A percentile compares a stretch with the other conserved stretches of the same genome.
phyloP scores from a whole-genome alignment of 2,797 vertebrate species.

The Chelidonichthys spinosus region DNA sequence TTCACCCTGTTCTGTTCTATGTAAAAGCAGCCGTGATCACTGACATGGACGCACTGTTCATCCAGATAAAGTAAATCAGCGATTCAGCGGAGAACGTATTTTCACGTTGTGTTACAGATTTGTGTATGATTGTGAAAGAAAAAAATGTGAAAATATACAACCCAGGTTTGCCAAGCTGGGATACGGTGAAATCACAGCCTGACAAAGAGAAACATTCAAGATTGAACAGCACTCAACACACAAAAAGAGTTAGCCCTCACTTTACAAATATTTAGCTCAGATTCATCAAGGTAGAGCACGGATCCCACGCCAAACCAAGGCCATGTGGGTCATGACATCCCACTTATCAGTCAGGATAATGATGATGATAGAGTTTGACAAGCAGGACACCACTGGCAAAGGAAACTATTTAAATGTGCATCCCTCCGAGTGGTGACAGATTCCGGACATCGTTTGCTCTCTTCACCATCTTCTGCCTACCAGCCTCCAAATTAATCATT shows the following conservation, averaged over 20 bases:
- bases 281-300: constrained; percentile 1
- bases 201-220: not conserved
- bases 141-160: not conserved
- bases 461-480: constrained; percentile 47
- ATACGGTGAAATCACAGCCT: constrained; percentile 8
- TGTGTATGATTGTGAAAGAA: not conserved
- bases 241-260: not conserved
- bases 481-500: constrained; percentile 59
- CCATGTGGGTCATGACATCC: constrained; percentile 35
- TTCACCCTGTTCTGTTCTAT: no score
- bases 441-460: constrained; percentile 68
- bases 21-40: constrained; percentile 11
- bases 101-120: constrained; percentile 17
- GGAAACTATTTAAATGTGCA: constrained; percentile 67
- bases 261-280: constrained; percentile 6
- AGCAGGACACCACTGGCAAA: constrained; percentile 41
- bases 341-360: constrained; percentile 49
- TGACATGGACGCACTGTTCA: constrained; percentile 7
- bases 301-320: constrained; percentile 24
- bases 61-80: constrained; percentile 22
- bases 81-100: constrained; percentile 25
- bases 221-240: not conserved
- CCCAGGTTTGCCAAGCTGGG: not conserved
- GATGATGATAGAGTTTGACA: constrained; percentile 60
- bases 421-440: constrained; percentile 70